Percentiles rank a stretch among this genome's conserved stretches.
Evolutionary conservation across 1,140 invertebrate species (phyloP).

Genomic region (Sinella curviseta): DNA sequence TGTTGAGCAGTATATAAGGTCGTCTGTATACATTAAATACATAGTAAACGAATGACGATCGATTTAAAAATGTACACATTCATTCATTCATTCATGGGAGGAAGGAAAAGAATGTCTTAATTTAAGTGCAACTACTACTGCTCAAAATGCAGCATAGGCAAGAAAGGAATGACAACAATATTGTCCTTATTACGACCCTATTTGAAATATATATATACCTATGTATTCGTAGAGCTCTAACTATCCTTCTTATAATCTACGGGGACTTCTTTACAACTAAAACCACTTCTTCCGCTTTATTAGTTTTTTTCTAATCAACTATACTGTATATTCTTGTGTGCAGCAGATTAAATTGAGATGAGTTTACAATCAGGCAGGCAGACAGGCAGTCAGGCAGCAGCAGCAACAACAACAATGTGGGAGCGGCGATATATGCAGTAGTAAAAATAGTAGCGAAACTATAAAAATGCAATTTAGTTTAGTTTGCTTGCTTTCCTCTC

Average conservation of each 20-base stretch:
- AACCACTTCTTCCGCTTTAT: not conserved
- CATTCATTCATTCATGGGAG: not conserved
- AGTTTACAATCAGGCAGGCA: not conserved
- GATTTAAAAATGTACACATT: not conserved
- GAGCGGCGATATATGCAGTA: no score
- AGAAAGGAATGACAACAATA: not conserved
- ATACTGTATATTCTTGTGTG: not conserved
- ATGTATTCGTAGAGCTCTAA: no score
- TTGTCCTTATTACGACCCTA: not conserved
- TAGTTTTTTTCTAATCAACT: not conserved
- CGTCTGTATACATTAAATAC: no score
- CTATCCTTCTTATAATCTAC: no score
- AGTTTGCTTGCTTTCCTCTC: not conserved
- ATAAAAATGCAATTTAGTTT: conserved; percentile 9
- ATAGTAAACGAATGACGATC: not conserved
- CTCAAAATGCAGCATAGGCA: not conserved
- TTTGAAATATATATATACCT: no score
- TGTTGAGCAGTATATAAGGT: no score
- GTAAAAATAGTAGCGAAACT: not conserved
- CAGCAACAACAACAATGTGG: no score
- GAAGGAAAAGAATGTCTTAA: not conserved
- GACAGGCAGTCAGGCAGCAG: no score
- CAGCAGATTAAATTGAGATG: not conserved
- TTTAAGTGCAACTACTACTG: not conserved
- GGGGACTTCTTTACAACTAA: not conserved